Evolutionary conservation across 2,113 vertebrate species (phyloP).

Genomic region (Anoplopoma fimbria): DNA sequence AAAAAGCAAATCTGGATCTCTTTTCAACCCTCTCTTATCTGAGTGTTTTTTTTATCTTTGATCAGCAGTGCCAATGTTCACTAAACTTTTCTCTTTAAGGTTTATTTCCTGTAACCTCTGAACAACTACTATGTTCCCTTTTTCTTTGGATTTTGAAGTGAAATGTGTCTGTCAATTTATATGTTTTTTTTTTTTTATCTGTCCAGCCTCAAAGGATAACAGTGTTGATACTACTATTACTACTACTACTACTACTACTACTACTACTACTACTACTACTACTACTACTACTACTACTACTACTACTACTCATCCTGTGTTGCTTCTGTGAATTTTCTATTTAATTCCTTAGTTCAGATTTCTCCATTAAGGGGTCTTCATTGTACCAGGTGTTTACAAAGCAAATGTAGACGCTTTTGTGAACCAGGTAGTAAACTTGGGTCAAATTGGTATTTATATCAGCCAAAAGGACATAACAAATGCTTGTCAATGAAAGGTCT

Average conservation of each 20-base stretch:
- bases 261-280: too few relatives aligned
- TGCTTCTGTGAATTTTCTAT: neutral
- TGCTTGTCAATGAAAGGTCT: neutral
- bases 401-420: neutral
- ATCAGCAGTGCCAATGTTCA: conserved; percentile 17
- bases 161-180: neutral
- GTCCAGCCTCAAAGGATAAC: neutral
- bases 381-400: neutral
- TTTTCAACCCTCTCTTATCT: conserved; percentile 24
- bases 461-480: neutral
- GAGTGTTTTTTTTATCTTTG: conserved; percentile 35
- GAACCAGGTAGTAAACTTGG: neutral
- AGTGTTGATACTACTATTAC: neutral
- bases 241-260: too few relatives aligned
- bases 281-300: too few relatives aligned
- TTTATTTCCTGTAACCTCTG: conserved; percentile 14
- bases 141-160: conserved; percentile 23
- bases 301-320: neutral
- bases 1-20: conserved; percentile 39
- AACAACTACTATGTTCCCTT: conserved; percentile 1
- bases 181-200: neutral
- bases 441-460: neutral
- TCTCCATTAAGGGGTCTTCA: neutral
- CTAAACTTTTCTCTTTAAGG: conserved; percentile 3
- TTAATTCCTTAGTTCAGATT: neutral